Evolutionary conservation across 2,797 vertebrate species (phyloP), one percentile per base, ranked within the genome.

Genomic region (Phaenicophaeus curvirostris): DNA sequence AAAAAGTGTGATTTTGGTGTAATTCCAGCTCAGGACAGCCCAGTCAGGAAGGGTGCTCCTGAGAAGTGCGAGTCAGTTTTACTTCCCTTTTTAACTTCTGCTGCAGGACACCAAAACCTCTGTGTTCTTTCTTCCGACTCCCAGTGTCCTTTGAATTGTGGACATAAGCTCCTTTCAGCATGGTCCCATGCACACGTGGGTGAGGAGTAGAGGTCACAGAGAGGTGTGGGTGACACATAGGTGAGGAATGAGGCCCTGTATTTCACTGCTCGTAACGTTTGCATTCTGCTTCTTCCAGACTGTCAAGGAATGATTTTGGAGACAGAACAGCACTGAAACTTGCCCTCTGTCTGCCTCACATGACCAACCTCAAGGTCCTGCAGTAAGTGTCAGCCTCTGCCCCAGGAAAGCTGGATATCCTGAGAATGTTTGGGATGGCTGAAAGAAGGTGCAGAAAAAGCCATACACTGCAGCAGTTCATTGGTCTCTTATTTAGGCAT

Each of bases 281-380:
- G 39, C 39, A 13, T 87, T 58, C 68, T 61, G 74, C 53, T 39
- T 25, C 69, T 93, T 96, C 50, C 94, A 99, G 99, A 50, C 96
- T 99, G 14, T 97, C 98, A n/a, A 86, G 75, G 74, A 99, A 99
- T 77, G 44, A 2, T 37, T 97, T 99, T n/a, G 98, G 97, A 33
- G 95, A 97, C 53, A 65, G 81, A 83, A 97, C 97, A 25, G 98
- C 97, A 68, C 89, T 93, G 91, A 94, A 53, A 62, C 98, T 99
- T 96, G 96, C 98, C 41, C 87, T 87, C 15, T 87, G 97, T 55
- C 95, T 99, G 20, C 98, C 98, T 6, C 94, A 17, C 12, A 86
- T 98, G 84, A 59, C 86, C 35, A 80, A 65, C 53, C 97, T 99
- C 87, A 96, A 96, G 63, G 93, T 98, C 81, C 96, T 99, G 46